phyloP scores from a whole-genome alignment of 2,113 vertebrate genomes.

The Menura novaehollandiae region DNA sequence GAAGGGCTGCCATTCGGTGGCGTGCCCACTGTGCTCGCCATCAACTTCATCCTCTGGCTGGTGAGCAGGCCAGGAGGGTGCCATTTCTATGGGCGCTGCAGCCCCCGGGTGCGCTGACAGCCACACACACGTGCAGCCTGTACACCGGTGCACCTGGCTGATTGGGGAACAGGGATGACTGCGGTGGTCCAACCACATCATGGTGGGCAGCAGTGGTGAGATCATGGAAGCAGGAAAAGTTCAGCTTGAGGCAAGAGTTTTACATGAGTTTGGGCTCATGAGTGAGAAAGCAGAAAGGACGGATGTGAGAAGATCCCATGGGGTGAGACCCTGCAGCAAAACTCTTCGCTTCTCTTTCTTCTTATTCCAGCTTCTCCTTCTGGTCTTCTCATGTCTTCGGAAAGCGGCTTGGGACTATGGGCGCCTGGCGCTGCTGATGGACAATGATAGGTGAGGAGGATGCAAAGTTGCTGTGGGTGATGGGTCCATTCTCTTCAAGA shows the following conservation, averaged over 20 bases:
- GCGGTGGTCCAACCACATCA: not conserved
- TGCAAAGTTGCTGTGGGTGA: rapidly evolving
- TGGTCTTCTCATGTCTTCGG: conserved; percentile 93
- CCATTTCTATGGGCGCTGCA: rapidly evolving
- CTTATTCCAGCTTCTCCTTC: conserved; percentile 78
- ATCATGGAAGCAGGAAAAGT: not conserved
- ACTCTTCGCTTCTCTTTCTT: not conserved
- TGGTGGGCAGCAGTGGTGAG: not conserved
- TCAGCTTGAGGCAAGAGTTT: not conserved
- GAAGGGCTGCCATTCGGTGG: conserved; percentile 92
- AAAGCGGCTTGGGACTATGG: conserved; percentile 98
- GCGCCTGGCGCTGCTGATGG: conserved; percentile 90
- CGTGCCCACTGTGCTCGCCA: conserved; percentile 86
- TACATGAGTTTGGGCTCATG: not conserved
- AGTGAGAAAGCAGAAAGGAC: not conserved
- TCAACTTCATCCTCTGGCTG: conserved; percentile 90
- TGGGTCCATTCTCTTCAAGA: not conserved
- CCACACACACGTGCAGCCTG: not conserved
- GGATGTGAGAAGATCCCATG: not conserved
- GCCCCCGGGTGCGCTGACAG: not conserved
- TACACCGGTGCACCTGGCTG: not conserved
- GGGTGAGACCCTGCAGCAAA: not conserved
- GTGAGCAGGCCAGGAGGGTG: conserved; percentile 60
- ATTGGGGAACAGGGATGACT: not conserved
- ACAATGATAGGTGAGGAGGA: conserved; percentile 88